Base-by-base conservation (phyloP, 2,113 vertebrate species). In the Diglossa brunneiventris region DNA sequence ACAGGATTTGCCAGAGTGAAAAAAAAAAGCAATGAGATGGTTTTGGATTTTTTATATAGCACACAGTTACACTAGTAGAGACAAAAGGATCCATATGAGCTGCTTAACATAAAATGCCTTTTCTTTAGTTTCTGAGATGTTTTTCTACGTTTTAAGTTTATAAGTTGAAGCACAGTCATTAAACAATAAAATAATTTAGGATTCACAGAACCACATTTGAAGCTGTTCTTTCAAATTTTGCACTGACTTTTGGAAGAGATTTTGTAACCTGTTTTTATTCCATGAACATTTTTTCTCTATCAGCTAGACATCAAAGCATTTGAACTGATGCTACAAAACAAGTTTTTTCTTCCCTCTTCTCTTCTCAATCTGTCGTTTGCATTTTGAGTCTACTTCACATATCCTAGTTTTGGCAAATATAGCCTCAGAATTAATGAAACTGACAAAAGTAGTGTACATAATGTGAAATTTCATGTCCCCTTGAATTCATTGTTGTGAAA, bases 321-420 rank as follows among this genome's bases (percentile, higher is more conserved):
- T 89, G 62, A 83, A 62, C 7, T 76, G 53, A 85, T 50, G 37
- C 10, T 89, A 37, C 15, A 69, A 85, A 92, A 39, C 47, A 91
- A 53, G 23, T 28, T 79, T 84, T 90, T 96, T 87, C 37, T 89
- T 66, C 26, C 59, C 20, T 88, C 75, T 82, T 92, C 76, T 61
- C 42, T 83, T 92, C 81, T 66, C 68, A 86, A 68, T n/a, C 56
- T 96, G 74, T 94, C 73, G 92, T 91, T 96, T 92, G 59, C 52
- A 90, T 89, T 91, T 85, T 85, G 44, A n/a, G 15, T 82, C 58
- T 88, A 88, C 83, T 92, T 97, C 95, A 92, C 63, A 94, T 83
- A 94, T 86, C 14, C 16, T 83, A 69, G n/a, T 80, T 89, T 94
- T 87, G 92, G 89, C 73, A 97, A 97, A 95, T 53, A 75, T 83